Evolutionary conservation across 1,140 invertebrate genomes (phyloP).

Genomic region (Diachasmimorpha longicaudata): DNA sequence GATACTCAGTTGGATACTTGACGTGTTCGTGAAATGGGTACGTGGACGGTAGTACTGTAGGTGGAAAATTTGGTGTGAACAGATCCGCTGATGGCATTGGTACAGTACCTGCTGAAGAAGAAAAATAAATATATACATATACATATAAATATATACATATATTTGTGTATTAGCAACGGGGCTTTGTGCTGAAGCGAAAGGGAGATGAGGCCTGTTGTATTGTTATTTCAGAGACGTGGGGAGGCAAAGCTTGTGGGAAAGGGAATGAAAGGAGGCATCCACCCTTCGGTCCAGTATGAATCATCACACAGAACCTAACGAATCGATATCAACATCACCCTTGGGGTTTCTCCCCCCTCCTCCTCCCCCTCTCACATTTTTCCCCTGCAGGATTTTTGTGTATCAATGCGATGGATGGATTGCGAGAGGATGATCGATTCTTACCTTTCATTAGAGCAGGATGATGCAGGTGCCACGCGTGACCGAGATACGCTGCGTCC

Average conservation of each 20-base stretch:
- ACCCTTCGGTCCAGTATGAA: conserved; percentile 54
- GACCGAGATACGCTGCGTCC: conserved; percentile 76
- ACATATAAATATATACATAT: too few species aligned
- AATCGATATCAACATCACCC: conserved; percentile 48
- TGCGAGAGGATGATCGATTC: conserved; percentile 15
- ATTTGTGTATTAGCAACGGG: conserved; percentile 28
- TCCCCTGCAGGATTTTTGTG: background rate
- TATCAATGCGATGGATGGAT: conserved; percentile 1
- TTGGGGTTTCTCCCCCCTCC: conserved; percentile 24
- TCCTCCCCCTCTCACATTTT: background rate
- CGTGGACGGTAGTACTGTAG: conserved; percentile 44
- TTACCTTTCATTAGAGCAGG: conserved; percentile 69
- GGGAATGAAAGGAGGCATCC: conserved; percentile 30
- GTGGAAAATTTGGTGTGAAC: conserved; percentile 47
- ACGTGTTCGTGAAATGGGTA: conserved; percentile 48
- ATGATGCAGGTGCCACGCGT: conserved; percentile 75
- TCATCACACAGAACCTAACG: conserved; percentile 58
- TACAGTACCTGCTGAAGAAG: conserved; percentile 48
- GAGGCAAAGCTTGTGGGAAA: conserved; percentile 39
- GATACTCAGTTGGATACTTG: conserved; percentile 48
- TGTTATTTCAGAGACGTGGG: conserved; percentile 17
- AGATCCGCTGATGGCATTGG: conserved; percentile 51
- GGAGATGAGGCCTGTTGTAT: background rate
- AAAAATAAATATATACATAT: conserved; percentile 32
- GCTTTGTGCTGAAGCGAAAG: background rate